phyloP scores from a whole-genome alignment of 2,888 invertebrate species.

The Tridacna gigas region DNA sequence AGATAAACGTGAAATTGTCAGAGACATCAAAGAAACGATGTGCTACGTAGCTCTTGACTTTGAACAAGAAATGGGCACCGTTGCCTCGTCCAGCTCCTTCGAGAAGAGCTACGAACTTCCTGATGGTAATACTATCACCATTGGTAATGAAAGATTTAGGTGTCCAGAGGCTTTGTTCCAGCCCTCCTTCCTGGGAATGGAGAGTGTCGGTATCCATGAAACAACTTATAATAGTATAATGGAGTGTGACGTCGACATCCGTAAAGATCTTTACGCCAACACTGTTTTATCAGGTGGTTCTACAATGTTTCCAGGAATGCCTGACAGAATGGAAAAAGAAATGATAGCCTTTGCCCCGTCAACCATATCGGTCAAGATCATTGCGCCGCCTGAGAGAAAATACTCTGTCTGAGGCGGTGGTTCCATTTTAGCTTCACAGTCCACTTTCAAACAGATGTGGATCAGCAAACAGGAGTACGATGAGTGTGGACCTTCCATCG shows the following conservation, averaged over 20 bases:
- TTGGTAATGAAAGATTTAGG: constrained; percentile 81
- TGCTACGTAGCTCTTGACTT: constrained; percentile 95
- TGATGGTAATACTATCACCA: constrained; percentile 79
- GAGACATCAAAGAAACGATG: constrained; percentile 85
- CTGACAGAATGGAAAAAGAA: neutral
- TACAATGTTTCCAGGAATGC: constrained; percentile 1
- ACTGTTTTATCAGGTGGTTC: constrained; percentile 2
- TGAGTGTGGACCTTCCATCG: no score
- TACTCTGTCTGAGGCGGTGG: neutral
- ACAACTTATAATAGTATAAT: constrained; percentile 15
- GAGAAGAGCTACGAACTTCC: constrained; percentile 86
- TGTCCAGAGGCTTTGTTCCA: constrained; percentile 81
- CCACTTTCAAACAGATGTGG: no score
- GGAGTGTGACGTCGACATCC: neutral
- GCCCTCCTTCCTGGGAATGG: constrained; percentile 79
- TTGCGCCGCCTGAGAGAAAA: neutral
- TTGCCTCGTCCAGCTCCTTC: constrained; percentile 89
- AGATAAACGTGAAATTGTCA: constrained; percentile 93
- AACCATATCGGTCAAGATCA: constrained; percentile 85
- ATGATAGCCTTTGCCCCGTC: neutral
- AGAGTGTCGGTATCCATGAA: constrained; percentile 14
- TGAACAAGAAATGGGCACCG: constrained; percentile 26
- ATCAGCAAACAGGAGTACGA: no score
- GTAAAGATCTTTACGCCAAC: neutral
- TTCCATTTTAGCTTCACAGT: neutral